phyloP scores from a whole-genome alignment of 2,888 invertebrate species.

The Eupithecia centaureata region DNA sequence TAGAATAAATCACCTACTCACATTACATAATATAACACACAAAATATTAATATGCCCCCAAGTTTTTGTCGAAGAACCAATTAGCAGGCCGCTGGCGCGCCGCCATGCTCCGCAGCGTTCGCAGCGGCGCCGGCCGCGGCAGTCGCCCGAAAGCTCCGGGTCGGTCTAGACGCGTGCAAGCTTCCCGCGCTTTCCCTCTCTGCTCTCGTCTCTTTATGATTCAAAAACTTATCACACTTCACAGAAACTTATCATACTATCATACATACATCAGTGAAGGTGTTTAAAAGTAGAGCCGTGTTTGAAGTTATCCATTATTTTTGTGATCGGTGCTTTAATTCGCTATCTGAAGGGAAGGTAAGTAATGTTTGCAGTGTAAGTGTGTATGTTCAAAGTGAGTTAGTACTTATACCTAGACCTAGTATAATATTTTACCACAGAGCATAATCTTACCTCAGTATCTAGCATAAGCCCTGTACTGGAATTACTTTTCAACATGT shows the following conservation, averaged over 20 bases:
- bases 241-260: no score
- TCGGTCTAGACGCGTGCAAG: conserved; percentile 28
- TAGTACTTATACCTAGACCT: neutral
- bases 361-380: neutral
- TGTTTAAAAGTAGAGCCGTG: neutral
- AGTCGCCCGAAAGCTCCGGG: conserved; percentile 34
- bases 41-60: no score
- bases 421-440: no score
- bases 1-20: no score
- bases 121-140: conserved; percentile 10
- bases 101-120: no score
- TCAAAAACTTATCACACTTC: conserved; percentile 24
- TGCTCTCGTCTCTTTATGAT: conserved; percentile 3
- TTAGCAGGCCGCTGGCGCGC: neutral
- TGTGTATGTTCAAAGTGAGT: neutral
- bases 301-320: no score
- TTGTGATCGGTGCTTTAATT: conserved; percentile 14
- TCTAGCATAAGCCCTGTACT: no score
- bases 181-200: conserved; percentile 9
- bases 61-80: neutral
- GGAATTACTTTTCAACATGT: no score
- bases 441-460: no score
- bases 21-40: no score
- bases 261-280: no score
- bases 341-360: neutral